These are phyloP conservation scores for Microtus ochrogaster DNA, from an alignment of 2,113 vertebrate species.

Conservation along the genomic window DNA sequence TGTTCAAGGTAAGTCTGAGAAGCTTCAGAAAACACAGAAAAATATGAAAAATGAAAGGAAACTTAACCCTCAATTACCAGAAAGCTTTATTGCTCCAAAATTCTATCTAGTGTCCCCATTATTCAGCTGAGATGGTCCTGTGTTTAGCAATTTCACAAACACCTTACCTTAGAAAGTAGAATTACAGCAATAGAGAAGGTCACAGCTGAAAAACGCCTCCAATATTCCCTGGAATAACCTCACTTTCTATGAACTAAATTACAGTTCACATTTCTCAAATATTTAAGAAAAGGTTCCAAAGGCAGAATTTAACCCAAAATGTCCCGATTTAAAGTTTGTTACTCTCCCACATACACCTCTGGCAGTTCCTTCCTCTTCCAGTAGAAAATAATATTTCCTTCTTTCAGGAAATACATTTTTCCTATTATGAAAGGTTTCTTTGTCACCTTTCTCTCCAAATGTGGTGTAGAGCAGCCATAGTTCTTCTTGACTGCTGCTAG, in stretches of 20 bases:
- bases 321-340: conserved; percentile 60
- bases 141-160: conserved; percentile 58
- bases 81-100: conserved; percentile 27
- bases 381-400: conserved; percentile 55
- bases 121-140: neutral
- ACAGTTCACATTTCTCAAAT: conserved; percentile 53
- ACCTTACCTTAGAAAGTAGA: conserved; percentile 29
- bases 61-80: neutral
- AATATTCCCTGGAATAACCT: conserved; percentile 44
- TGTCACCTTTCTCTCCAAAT: conserved; percentile 46
- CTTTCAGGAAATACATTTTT: conserved; percentile 44
- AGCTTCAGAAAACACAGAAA: neutral
- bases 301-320: conserved; percentile 58
- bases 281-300: conserved; percentile 61
- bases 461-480: neutral
- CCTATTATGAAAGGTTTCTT: conserved; percentile 34
- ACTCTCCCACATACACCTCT: conserved; percentile 41
- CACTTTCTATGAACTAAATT: conserved; percentile 32
- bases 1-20: neutral
- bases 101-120: neutral
- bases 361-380: conserved; percentile 26
- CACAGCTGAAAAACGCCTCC: conserved; percentile 57
- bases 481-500: conserved; percentile 34
- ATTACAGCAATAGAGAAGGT: conserved; percentile 24
- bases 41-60: conserved; percentile 7